These are phyloP conservation scores for Nilaparvata lugens DNA, from an alignment of 1,140 invertebrate species.

Conservation along the genomic window DNA sequence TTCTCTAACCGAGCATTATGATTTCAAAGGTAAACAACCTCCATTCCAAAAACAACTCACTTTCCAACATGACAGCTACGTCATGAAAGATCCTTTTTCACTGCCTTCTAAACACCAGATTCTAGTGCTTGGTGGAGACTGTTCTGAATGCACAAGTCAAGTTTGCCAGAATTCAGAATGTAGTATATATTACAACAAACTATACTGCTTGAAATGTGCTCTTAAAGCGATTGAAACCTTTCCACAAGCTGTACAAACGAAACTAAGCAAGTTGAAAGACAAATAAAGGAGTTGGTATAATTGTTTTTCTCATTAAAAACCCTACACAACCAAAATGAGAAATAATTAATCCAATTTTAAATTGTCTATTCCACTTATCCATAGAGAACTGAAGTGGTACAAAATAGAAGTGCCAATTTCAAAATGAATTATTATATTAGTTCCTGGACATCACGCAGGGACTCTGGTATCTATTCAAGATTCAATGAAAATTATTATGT, in stretches of 20 bases:
- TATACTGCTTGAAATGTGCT: constrained; percentile 62
- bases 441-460: too few relatives aligned
- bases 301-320: too few relatives aligned
- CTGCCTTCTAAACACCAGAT: constrained; percentile 54
- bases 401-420: too few relatives aligned
- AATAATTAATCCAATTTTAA: too few relatives aligned
- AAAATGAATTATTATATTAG: too few relatives aligned
- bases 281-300: too few relatives aligned
- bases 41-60: constrained; percentile 51
- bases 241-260: constrained; percentile 49
- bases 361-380: too few relatives aligned
- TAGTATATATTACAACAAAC: constrained; percentile 66
- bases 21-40: constrained; percentile 61
- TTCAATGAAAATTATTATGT: too few relatives aligned
- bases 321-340: too few relatives aligned
- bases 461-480: too few relatives aligned
- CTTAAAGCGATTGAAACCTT: constrained; percentile 46
- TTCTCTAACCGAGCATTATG: constrained; percentile 51
- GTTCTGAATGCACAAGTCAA: constrained; percentile 50
- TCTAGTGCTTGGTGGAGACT: constrained; percentile 63
- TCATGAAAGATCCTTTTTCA: constrained; percentile 77
- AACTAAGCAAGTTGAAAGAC: constrained; percentile 31
- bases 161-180: constrained; percentile 66
- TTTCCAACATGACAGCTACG: constrained; percentile 59
- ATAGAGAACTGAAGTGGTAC: too few relatives aligned